A percentile compares a stretch with the other conserved stretches of the same genome.
Conservation (phyloP, 2,797 vertebrate genomes). For the Myiotriccus ornatus region DNA sequence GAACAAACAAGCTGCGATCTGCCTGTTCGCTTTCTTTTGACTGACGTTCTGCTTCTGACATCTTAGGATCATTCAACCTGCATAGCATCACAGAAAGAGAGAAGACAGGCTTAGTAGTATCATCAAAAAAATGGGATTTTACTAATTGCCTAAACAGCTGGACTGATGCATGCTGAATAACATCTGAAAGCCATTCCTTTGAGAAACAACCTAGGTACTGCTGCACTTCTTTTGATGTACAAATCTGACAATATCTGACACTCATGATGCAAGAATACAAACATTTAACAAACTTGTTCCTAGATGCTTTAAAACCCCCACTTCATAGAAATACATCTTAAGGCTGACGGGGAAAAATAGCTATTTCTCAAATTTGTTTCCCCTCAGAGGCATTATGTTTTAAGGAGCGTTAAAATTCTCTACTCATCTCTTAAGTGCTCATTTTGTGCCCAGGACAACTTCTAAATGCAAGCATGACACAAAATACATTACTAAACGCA, state of each 20-base stretch:
- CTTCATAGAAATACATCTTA: neutral
- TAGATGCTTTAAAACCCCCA: neutral
- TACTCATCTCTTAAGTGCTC: neutral
- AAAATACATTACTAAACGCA: constrained; percentile 4
- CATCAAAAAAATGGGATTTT: neutral
- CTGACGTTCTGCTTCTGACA: constrained; percentile 94
- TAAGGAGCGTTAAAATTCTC: neutral
- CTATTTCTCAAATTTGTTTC: neutral
- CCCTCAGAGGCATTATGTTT: neutral
- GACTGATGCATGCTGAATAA: neutral
- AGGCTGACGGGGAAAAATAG: neutral
- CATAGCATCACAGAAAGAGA: neutral
- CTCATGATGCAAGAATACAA: neutral
- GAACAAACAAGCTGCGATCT: constrained; percentile 93
- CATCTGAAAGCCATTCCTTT: neutral
- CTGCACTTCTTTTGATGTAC: neutral
- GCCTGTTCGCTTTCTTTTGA: constrained; percentile 90
- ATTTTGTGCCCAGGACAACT: neutral
- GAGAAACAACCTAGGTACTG: neutral
- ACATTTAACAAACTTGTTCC: constrained; percentile 16
- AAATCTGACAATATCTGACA: neutral
- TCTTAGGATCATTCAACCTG: constrained; percentile 95
- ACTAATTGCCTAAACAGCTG: constrained; percentile 64
- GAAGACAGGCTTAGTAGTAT: neutral
- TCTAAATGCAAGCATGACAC: constrained; percentile 10